A percentile compares a stretch with the other conserved stretches of the same genome.
These are phyloP conservation scores for Corvus cornix DNA, from an alignment of 2,113 vertebrate species.

Conservation along the genomic window DNA sequence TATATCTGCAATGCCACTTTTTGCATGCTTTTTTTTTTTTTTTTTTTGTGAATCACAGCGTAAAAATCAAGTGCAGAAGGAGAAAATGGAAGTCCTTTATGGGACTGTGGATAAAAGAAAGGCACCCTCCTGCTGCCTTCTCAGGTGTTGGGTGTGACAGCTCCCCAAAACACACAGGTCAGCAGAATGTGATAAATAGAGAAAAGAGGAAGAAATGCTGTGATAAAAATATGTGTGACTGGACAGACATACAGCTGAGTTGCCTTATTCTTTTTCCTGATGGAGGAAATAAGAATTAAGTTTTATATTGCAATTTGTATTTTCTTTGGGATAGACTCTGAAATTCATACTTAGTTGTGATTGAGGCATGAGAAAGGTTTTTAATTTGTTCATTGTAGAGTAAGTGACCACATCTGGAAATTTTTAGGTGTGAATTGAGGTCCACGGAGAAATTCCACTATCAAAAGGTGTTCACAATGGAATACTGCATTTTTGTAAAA, in stretches of 20 bases:
- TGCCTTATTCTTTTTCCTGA: background rate
- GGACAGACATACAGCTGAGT: background rate
- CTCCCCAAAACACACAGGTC: background rate
- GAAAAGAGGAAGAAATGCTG: background rate
- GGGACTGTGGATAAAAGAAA: background rate
- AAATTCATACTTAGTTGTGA: background rate
- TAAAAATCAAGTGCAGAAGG: background rate
- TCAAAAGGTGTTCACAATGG: background rate
- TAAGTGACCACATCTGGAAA: background rate
- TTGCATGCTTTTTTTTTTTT: fast-evolving
- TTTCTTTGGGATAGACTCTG: background rate
- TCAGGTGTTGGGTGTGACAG: background rate
- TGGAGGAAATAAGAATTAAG: background rate
- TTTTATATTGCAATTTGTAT: background rate
- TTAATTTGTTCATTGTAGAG: background rate
- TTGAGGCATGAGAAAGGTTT: background rate
- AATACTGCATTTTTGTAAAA: background rate
- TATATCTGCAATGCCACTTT: background rate
- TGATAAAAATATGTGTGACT: background rate
- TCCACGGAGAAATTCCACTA: background rate
- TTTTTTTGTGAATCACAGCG: background rate
- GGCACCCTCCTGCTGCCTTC: background rate
- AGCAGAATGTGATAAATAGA: background rate
- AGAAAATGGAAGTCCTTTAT: background rate
- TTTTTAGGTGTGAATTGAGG: background rate